Conservation (phyloP, 2,113 vertebrate species). For the Murina feae region DNA sequence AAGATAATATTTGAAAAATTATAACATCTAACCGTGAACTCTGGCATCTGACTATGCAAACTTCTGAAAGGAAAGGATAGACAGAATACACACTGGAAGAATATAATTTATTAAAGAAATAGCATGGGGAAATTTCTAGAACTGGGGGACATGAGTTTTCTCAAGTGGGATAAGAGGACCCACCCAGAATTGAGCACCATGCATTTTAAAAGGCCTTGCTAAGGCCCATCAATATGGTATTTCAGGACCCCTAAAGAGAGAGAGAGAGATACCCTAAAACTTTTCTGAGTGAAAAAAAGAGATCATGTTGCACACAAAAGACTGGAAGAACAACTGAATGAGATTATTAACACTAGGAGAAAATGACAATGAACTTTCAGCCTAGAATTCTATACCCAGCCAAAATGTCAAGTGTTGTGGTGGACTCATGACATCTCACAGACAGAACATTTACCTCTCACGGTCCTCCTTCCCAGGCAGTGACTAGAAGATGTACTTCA, state of each 20-base stretch:
- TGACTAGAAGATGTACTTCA: background rate
- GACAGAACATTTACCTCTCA: background rate
- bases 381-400: constrained; percentile 13
- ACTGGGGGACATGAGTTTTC: background rate
- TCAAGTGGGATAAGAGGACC: background rate
- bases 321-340: background rate
- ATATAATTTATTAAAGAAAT: background rate
- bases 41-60: background rate
- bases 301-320: background rate
- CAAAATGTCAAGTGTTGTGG: background rate
- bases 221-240: background rate
- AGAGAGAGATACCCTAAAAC: background rate
- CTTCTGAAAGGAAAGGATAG: background rate
- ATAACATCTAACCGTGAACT: background rate
- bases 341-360: background rate
- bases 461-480: background rate
- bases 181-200: background rate
- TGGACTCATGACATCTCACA: background rate
- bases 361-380: background rate
- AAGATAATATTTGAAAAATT: background rate
- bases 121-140: background rate
- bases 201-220: background rate
- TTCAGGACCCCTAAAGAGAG: background rate
- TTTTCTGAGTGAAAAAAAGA: background rate
- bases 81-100: background rate